Evolutionary conservation across 2,888 invertebrate genomes (phyloP).

Genomic region (Creontiades dilutus): DNA sequence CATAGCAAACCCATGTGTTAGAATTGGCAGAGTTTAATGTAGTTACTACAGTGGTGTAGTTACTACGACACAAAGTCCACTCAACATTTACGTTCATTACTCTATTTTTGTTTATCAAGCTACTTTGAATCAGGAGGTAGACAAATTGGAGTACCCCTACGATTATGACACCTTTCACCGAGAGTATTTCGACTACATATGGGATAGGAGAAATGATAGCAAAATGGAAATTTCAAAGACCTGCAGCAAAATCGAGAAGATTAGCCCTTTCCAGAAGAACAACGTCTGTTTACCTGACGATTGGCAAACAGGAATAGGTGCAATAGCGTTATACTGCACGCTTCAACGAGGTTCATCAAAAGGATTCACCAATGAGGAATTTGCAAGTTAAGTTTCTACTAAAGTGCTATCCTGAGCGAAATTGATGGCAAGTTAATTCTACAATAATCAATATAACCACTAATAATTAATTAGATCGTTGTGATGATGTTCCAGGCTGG

Average conservation of each 20-base stretch:
- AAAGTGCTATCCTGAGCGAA: background rate
- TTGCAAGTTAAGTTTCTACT: background rate
- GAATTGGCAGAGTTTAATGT: no score
- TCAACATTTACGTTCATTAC: background rate
- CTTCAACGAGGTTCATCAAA: constrained; percentile 7
- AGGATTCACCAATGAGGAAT: constrained; percentile 21
- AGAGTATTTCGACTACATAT: constrained; percentile 38
- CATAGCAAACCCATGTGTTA: no score
- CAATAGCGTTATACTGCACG: constrained; percentile 16
- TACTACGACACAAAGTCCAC: no score
- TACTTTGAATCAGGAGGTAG: background rate
- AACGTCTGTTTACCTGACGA: constrained; percentile 10
- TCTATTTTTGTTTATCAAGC: background rate
- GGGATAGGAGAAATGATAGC: constrained; percentile 22
- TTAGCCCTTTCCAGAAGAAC: background rate
- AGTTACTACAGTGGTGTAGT: no score
- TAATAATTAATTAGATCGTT: background rate
- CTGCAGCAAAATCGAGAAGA: background rate
- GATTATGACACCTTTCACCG: constrained; percentile 28
- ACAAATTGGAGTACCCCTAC: constrained; percentile 18
- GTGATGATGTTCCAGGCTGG: constrained; percentile 12
- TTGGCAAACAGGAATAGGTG: constrained; percentile 34
- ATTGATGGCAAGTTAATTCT: background rate
- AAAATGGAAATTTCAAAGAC: background rate
- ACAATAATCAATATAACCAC: no score